phyloP scores from a whole-genome alignment of 2,888 invertebrate species.

The Druceiella hillmani region DNA sequence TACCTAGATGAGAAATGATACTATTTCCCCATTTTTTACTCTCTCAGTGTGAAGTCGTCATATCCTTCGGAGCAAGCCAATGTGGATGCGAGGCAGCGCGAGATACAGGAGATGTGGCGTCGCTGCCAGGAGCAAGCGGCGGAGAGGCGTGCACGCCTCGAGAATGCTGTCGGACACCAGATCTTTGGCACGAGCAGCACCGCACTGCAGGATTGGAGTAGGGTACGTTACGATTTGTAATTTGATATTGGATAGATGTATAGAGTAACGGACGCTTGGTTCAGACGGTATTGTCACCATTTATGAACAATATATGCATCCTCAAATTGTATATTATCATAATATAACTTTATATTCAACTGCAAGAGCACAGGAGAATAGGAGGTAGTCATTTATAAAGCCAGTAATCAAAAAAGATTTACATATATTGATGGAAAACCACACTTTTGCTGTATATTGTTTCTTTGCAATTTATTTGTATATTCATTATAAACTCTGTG shows the following conservation, averaged over 20 bases:
- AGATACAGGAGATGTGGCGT: conserved; percentile 85
- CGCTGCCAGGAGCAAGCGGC: conserved; percentile 81
- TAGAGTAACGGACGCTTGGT: too few species aligned
- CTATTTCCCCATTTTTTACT: conserved; percentile 16
- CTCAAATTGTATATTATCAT: too few species aligned
- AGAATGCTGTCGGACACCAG: conserved; percentile 93
- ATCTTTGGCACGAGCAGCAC: conserved; percentile 84
- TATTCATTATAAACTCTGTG: too few species aligned
- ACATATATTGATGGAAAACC: too few species aligned
- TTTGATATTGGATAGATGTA: not conserved
- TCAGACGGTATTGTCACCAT: too few species aligned
- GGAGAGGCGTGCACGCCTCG: conserved; percentile 76
- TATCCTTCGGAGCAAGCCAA: conserved; percentile 88
- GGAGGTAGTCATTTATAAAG: too few species aligned
- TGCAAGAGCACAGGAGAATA: too few species aligned
- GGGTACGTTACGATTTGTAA: conserved; percentile 32
- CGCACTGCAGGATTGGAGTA: conserved; percentile 77
- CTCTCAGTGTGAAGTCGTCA: conserved; percentile 79
- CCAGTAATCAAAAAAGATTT: too few species aligned
- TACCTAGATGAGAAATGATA: not conserved
- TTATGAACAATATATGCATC: too few species aligned
- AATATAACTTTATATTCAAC: too few species aligned
- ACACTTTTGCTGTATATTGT: too few species aligned
- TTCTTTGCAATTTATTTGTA: too few species aligned
- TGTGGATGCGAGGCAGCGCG: conserved; percentile 77